phyloP scores from a whole-genome alignment of 2,113 vertebrate genomes.

The Erythrolamprus reginae region DNA sequence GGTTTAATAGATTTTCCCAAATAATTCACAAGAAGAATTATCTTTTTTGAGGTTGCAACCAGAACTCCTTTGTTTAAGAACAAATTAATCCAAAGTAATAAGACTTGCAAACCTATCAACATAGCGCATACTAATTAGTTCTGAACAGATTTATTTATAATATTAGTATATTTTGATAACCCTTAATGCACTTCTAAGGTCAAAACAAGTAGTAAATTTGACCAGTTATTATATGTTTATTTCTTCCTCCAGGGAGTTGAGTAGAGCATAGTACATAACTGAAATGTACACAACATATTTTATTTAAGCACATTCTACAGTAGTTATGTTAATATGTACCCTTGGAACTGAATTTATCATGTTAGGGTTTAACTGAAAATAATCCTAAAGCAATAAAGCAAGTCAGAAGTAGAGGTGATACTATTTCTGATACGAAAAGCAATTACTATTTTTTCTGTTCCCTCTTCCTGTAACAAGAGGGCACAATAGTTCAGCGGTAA shows the following conservation, averaged over 20 bases:
- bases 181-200: neutral
- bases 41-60: neutral
- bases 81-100: neutral
- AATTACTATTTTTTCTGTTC: neutral
- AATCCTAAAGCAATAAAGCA: neutral
- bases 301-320: neutral
- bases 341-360: neutral
- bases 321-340: neutral
- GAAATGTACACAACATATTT: neutral
- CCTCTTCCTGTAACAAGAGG: neutral
- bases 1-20: neutral
- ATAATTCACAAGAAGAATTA: neutral
- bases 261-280: neutral
- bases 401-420: neutral
- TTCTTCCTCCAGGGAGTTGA: neutral
- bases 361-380: neutral
- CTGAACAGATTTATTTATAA: slow-evolving; percentile 8
- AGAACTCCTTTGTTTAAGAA: neutral
- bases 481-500: too few species aligned
- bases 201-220: neutral
- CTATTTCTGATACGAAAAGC: neutral
- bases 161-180: neutral
- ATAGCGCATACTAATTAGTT: neutral
- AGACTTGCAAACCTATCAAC: neutral
- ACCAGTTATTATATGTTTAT: neutral